Percentiles rank a stretch among this genome's conserved stretches.
Conservation (phyloP, 2,113 vertebrate species). For the Dryoscopus gambensis region DNA sequence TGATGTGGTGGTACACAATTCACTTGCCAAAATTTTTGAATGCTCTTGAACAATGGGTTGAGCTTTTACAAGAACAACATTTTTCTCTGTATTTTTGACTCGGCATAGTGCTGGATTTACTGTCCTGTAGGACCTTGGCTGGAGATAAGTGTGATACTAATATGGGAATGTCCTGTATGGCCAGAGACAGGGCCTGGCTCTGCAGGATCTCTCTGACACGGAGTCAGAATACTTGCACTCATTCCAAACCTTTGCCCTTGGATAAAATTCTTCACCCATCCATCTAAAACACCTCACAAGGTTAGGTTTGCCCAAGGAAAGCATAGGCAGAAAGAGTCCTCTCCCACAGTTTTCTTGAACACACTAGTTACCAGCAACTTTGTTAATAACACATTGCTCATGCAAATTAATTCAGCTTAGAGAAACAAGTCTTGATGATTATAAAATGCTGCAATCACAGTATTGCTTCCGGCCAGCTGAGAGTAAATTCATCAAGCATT, state of each 20-base stretch:
- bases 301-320: not conserved
- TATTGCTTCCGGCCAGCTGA: conserved; percentile 63
- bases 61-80: not conserved
- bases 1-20: not conserved
- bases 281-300: not conserved
- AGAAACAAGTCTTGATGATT: conserved; percentile 64
- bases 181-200: not conserved
- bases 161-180: not conserved
- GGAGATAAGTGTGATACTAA: not conserved
- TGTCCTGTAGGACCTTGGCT: not conserved
- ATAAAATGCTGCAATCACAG: conserved; percentile 65
- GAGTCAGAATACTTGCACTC: not conserved
- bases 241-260: not conserved
- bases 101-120: not conserved
- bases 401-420: conserved; percentile 65
- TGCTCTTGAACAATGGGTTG: not conserved
- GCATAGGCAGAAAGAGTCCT: not conserved
- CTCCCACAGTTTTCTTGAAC: not conserved
- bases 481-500: conserved; percentile 65
- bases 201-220: accelerated
- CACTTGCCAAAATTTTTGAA: not conserved
- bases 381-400: conserved; percentile 43
- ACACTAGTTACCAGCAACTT: not conserved
- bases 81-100: not conserved
- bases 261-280: not conserved